Conservation (phyloP, 2,797 vertebrate genomes). For the Malacoraja senta region DNA sequence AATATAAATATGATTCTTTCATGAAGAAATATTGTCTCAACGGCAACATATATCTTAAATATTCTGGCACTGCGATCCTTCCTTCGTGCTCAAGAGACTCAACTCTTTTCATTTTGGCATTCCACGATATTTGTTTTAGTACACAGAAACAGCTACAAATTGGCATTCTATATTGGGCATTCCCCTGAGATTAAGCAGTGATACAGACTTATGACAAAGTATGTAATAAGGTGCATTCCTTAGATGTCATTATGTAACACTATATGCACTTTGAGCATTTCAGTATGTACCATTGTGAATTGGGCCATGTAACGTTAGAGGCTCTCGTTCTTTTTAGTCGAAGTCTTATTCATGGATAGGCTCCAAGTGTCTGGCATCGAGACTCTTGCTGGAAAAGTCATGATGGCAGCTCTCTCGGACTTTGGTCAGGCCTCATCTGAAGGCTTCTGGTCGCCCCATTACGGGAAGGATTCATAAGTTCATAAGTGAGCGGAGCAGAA, state of each 20-base stretch:
- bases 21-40: background rate
- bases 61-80: background rate
- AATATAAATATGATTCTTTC: background rate
- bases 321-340: background rate
- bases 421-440: too few relatives aligned
- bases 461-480: too few relatives aligned
- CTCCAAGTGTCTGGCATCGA: too few relatives aligned
- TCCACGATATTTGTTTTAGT: background rate
- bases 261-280: constrained; percentile 26
- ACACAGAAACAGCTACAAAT: background rate
- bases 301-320: background rate
- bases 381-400: background rate
- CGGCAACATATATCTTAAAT: background rate
- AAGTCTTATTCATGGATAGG: background rate
- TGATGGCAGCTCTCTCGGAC: too few relatives aligned
- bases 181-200: constrained; percentile 21
- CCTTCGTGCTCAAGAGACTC: background rate
- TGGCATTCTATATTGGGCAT: background rate
- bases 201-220: constrained; percentile 23
- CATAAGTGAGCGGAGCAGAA: too few relatives aligned
- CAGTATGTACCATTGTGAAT: constrained; percentile 6
- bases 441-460: too few relatives aligned
- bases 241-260: constrained; percentile 30
- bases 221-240: constrained; percentile 22
- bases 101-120: constrained; percentile 24